Evolutionary conservation across 1,140 invertebrate genomes (phyloP), one percentile per base, ranked within the genome.

Genomic region (Drosophila novamexicana): DNA sequence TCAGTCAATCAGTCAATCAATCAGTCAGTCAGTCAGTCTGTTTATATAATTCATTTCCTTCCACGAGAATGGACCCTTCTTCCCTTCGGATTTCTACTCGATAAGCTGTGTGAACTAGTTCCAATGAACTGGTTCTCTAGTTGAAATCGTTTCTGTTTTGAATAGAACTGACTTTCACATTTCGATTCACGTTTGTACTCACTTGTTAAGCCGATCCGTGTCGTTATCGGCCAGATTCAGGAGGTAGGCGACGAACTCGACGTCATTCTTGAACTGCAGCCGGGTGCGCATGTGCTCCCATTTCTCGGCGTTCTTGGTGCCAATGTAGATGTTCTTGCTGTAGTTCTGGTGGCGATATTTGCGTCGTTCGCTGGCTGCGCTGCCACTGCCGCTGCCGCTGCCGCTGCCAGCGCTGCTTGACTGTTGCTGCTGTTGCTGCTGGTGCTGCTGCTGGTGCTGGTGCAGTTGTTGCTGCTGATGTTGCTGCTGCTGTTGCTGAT

Each of bases 191-290:
- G 22, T 5, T 5, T 29, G 22, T 80, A 91, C 91, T 92, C 71
- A 93, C 89, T 92, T 93, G 65, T 91, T 91, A 14, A 91, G 75
- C 32, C 91, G 80, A 78, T 91, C 91, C 57, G 84, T 90, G 47
- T 93, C 91, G 66, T 93, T 93, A 42, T 93, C 88, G 22, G 93
- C 93, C 52, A 93, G 77, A 74, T 93, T 93, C 9, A 93, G 77
- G n/a, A 93, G 76, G 67, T 93, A 92, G 18, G 89, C 91, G 0
- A 93, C 92, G 77, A 93, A 93, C 70, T 93, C 92, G 42, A 93
- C 93, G 57, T 93, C 93, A 57, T 91, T 93, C 64, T 91, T 93
- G 72, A 92, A 93, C 49, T 91, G 79, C 18, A 92, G 76, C 6
- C 88, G 77, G 39, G 80, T 91, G 64, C 92, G 90, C 70, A 93